A percentile compares a stretch with the other conserved stretches of the same genome.
Evolutionary conservation across 64 coral and sea anemone genomes (phyloP).

Genomic region (Stichodactyla helianthus): DNA sequence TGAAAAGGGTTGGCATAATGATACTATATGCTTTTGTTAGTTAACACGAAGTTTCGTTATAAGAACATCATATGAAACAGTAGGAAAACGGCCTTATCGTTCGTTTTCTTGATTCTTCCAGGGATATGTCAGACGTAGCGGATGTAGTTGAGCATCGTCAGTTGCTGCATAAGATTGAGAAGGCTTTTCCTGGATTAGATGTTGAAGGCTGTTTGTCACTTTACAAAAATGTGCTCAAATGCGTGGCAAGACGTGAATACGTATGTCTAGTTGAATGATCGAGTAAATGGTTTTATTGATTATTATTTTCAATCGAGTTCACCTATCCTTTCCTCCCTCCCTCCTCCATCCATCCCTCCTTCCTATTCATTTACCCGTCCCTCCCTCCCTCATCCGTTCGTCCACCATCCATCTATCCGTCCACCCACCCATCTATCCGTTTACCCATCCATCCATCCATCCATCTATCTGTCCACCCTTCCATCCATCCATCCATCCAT

Average conservation of each 20-base stretch:
- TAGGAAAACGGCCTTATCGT: neutral
- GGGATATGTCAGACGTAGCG: conserved; percentile 59
- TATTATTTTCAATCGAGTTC: neutral
- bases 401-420: no score
- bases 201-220: conserved; percentile 45
- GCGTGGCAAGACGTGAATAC: conserved; percentile 64
- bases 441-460: no score
- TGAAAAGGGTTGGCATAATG: no score
- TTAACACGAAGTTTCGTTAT: neutral
- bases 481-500: no score
- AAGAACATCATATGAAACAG: no score
- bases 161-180: conserved; percentile 74
- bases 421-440: no score
- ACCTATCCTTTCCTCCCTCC: no score
- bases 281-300: neutral
- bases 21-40: neutral
- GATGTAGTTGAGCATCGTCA: conserved; percentile 89
- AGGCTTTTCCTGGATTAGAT: conserved; percentile 69
- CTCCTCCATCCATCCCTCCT: no score
- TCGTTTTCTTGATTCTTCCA: conserved; percentile 1
- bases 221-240: conserved; percentile 80
- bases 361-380: no score
- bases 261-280: conserved; percentile 20
- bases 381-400: no score
- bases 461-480: no score